phyloP scores from a whole-genome alignment of 2,797 vertebrate species.

The Lagocephalus sceleratus region DNA sequence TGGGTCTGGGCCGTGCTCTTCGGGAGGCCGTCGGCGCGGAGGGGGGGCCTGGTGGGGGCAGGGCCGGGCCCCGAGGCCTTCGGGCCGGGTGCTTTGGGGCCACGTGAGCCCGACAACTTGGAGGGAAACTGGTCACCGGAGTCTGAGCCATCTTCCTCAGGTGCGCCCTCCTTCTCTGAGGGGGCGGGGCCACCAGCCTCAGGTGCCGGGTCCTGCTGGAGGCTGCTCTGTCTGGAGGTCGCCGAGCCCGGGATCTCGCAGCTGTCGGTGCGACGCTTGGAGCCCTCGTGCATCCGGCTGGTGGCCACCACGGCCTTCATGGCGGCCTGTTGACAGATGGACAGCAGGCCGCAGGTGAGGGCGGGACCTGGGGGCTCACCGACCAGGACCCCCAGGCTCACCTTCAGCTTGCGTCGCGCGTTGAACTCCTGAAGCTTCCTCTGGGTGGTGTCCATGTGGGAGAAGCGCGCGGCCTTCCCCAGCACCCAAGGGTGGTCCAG shows the following conservation, averaged over 20 bases:
- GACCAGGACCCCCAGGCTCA: conserved; percentile 38
- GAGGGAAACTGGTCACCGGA: conserved; percentile 16
- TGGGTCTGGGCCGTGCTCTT: conserved; percentile 60
- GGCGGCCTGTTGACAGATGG: conserved; percentile 80
- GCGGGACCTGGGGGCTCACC: no score
- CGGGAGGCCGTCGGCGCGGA: conserved; percentile 65
- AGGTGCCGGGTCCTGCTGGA: conserved; percentile 64
- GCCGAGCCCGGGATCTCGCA: conserved; percentile 69
- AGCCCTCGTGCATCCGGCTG: conserved; percentile 83
- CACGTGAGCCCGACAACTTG: not conserved
- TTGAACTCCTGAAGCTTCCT: conserved; percentile 90
- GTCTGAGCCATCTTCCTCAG: conserved; percentile 19
- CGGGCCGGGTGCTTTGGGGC: conserved; percentile 37
- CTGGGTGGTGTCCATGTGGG: conserved; percentile 90
- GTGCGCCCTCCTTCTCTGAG: conserved; percentile 24
- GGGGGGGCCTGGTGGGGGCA: conserved; percentile 60
- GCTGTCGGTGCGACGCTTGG: conserved; percentile 73
- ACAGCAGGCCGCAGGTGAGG: no score
- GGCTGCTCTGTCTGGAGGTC: conserved; percentile 65
- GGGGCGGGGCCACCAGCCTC: conserved; percentile 48
- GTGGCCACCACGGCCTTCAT: conserved; percentile 91
- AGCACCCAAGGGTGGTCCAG: conserved; percentile 88
- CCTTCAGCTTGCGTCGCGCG: conserved; percentile 86
- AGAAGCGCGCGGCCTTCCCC: conserved; percentile 84
- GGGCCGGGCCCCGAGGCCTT: conserved; percentile 21